phyloP scores from a whole-genome alignment of 2,113 vertebrate species.

The Zosterops lateralis region DNA sequence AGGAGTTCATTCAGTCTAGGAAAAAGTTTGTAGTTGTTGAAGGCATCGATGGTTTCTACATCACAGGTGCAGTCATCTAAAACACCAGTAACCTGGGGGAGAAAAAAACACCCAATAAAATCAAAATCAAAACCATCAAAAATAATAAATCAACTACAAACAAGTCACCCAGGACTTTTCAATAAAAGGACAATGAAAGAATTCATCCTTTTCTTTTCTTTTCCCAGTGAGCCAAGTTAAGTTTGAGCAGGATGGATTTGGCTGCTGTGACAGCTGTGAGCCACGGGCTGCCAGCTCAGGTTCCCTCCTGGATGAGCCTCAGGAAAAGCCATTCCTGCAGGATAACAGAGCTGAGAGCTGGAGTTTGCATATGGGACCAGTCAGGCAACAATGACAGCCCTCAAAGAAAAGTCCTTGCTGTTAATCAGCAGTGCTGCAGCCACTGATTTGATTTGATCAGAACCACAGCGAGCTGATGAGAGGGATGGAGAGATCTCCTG shows the following conservation, averaged over 20 bases:
- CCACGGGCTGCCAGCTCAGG: neutral
- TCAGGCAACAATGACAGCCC: rapidly evolving
- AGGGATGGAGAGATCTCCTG: neutral
- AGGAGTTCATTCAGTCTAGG: conserved; percentile 85
- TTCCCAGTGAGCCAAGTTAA: neutral
- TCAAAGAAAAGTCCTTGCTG: neutral
- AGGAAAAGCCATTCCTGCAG: neutral
- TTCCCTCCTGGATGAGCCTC: neutral
- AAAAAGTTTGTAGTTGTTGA: conserved; percentile 89
- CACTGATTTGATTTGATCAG: neutral
- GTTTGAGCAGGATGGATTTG: neutral
- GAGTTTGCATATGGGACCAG: neutral
- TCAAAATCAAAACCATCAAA: neutral
- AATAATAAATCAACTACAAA: neutral
- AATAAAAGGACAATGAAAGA: neutral
- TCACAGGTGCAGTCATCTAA: conserved; percentile 93
- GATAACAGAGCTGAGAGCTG: neutral
- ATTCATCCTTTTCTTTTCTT: neutral
- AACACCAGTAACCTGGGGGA: conserved; percentile 82
- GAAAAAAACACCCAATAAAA: neutral
- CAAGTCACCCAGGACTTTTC: neutral
- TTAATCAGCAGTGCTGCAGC: neutral
- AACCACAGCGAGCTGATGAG: neutral
- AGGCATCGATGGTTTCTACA: conserved; percentile 88
- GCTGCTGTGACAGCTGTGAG: neutral